phyloP scores from a whole-genome alignment of 2,888 invertebrate genomes.

The Syrista parreyssii region DNA sequence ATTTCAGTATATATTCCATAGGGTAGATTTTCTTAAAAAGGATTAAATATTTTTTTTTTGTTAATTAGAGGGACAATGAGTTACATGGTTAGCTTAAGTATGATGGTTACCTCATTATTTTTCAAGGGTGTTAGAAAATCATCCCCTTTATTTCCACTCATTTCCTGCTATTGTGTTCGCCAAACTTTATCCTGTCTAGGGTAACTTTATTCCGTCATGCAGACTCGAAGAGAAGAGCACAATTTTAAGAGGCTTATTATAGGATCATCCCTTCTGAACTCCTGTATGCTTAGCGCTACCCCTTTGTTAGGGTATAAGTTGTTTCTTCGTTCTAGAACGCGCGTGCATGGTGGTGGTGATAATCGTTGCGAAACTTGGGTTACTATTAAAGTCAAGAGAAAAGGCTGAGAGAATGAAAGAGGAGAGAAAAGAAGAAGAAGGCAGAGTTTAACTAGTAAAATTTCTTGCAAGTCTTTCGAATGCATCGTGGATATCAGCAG shows the following conservation, averaged over 20 bases:
- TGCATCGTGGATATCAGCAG: background rate
- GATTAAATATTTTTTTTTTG: no score
- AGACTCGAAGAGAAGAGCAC: background rate
- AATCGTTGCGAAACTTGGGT: background rate
- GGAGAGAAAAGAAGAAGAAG: background rate
- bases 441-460: background rate
- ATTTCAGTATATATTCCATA: no score
- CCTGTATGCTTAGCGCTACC: background rate
- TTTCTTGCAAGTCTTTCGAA: no score
- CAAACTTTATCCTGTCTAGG: background rate
- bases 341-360: background rate
- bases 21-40: no score
- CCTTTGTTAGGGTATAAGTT: background rate
- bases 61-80: no score
- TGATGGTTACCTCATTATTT: no score
- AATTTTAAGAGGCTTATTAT: background rate
- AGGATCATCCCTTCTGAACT: background rate
- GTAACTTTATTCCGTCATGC: background rate
- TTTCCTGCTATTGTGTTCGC: background rate
- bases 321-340: background rate
- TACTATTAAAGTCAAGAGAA: background rate
- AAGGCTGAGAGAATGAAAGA: no score
- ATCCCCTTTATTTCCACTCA: no score
- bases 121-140: background rate
- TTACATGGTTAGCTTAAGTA: no score